A percentile compares a stretch with the other conserved stretches of the same genome.
phyloP scores from a whole-genome alignment of 2,113 vertebrate species.

The Perognathus longimembris region DNA sequence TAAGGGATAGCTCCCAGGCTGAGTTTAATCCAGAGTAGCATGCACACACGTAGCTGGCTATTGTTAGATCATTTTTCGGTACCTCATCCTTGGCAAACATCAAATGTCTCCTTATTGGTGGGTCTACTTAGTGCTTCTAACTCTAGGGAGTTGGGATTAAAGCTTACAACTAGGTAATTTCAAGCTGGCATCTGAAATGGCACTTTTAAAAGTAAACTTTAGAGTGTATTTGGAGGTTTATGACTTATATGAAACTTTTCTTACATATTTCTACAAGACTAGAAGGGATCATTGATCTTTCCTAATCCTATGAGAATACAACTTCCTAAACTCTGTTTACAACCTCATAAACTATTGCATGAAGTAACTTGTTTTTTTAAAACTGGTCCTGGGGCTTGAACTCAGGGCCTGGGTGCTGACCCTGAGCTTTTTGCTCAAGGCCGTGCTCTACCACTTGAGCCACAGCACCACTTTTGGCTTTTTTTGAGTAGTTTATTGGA shows the following conservation, averaged over 20 bases:
- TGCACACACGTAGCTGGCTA: too few species aligned
- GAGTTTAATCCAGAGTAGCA: too few species aligned
- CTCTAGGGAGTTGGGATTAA: not conserved
- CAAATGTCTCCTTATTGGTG: not conserved
- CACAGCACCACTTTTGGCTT: too few species aligned
- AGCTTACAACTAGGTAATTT: too few species aligned
- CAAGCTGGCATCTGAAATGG: too few species aligned
- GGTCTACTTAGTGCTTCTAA: not conserved
- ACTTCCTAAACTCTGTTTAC: not conserved
- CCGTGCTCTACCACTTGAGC: too few species aligned
- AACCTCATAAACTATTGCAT: not conserved
- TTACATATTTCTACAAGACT: not conserved
- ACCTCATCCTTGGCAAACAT: not conserved
- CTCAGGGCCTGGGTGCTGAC: too few species aligned
- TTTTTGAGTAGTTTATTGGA: too few species aligned
- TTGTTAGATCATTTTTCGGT: not conserved
- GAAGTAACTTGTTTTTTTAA: too few species aligned
- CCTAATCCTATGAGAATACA: not conserved
- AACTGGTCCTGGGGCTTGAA: too few species aligned
- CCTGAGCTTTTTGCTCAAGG: too few species aligned
- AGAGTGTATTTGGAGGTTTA: not conserved
- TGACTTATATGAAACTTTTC: not conserved
- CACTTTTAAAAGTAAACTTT: not conserved
- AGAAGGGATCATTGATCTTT: not conserved
- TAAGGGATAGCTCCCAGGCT: too few species aligned